Percentiles rank a stretch among this genome's conserved stretches.
These are phyloP conservation scores for Cataglyphis livida DNA, from an alignment of 2,888 invertebrate species.

Conservation along the genomic window DNA sequence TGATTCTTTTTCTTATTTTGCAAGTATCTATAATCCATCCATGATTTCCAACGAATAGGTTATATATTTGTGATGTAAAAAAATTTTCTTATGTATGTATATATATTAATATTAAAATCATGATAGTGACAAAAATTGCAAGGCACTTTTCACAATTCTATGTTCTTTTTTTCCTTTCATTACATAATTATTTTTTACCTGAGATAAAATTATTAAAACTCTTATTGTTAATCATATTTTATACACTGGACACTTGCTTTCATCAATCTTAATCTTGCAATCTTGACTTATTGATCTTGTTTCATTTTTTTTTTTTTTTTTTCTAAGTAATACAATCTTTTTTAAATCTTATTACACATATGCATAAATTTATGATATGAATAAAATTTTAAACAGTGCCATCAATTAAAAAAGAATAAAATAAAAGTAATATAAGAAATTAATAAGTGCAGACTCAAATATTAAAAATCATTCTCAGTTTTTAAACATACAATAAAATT, in stretches of 20 bases:
- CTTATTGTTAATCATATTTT: neutral
- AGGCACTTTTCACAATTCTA: slow-evolving; percentile 72
- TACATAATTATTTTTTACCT: slow-evolving; percentile 42
- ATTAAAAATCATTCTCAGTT: slow-evolving; percentile 22
- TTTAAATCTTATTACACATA: slow-evolving; percentile 13
- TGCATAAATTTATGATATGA: slow-evolving; percentile 4
- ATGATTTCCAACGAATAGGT: slow-evolving; percentile 25
- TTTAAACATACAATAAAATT: neutral
- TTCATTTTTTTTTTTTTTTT: neutral
- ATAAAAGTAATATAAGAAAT: neutral
- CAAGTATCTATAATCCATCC: slow-evolving; percentile 43
- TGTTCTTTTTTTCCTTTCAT: slow-evolving; percentile 22
- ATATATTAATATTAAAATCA: slow-evolving; percentile 46
- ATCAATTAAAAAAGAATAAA: slow-evolving; percentile 11
- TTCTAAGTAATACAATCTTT: neutral
- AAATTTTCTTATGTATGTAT: slow-evolving; percentile 54
- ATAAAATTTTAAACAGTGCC: slow-evolving; percentile 6
- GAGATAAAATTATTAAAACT: slow-evolving; percentile 41
- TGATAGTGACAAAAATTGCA: slow-evolving; percentile 64
- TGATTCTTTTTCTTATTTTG: slow-evolving; percentile 20
- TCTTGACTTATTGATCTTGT: neutral
- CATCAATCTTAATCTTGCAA: neutral
- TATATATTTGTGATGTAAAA: slow-evolving; percentile 64
- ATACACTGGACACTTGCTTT: neutral
- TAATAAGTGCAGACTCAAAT: neutral